Evolutionary conservation across 92 coral and sea anemone species (phyloP), one percentile per base, ranked within the genome.

Genomic region (Paragorgia papillata): DNA sequence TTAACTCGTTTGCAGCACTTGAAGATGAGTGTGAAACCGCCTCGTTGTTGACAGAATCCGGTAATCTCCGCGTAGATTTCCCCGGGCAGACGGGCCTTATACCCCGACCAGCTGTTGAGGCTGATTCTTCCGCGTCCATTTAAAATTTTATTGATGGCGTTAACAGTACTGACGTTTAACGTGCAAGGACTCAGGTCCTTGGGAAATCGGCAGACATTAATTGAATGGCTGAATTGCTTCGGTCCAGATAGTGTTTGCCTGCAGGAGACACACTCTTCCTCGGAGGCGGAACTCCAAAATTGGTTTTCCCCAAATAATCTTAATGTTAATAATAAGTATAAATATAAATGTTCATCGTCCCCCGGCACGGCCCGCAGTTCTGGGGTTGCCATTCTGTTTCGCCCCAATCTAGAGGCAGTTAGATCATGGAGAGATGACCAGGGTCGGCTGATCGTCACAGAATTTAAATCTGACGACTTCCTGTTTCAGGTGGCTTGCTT

Each of bases 181-280:
- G 39, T 28, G 2, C 67, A 61, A 39, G 67, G 67, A n/a, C 43
- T 61, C 19, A 10, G 67, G 3, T 24, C 34, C 27, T 4, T 3
- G 39, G 39, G 29, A 10, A 30, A 26, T 17, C 64, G 25, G 2
- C 59, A 40, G 2, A 19, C 50, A 9, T 57, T 57, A 29, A 33
- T 18, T 15, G 0, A 33, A 6, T 55, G 71, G 71, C 17, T 64
- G 2, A 3, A 12, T 0, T 64, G 71, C 35, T 31, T 18, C n/a
- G 1, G 53, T 33, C 27, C 26, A 0, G 80, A 80, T n/a, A 9
- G 61, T 24, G 66, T 82, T 0, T 75, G 82, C 46, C 19, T 83
- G 13, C 87, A 78, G 22, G 87, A 83, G 30, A 0, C 70, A 3
- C 86, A 82, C 17, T 39, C 66, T 2, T 9, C 9, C 2, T 70